Evolutionary conservation across 2,797 vertebrate genomes (phyloP), one percentile per base, ranked within the genome.

Genomic region (Limosa lapponica): DNA sequence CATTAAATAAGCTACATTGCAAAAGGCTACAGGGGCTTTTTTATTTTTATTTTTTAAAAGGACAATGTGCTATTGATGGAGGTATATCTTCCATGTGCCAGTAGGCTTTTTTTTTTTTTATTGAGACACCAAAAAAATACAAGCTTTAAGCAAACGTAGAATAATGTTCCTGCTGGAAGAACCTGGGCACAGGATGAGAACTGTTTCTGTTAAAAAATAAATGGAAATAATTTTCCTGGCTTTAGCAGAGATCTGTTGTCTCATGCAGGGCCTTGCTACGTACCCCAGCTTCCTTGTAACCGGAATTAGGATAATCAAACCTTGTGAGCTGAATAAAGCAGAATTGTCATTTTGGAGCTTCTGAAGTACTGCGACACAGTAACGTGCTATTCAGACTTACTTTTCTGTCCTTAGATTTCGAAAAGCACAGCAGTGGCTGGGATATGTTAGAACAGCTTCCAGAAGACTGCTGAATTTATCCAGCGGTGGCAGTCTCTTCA

Each of bases 361-460:
- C 79, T 89, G 65, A 86, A 89, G 54, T 36, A 52, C 27, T 0
- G 0, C 22, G n/a, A 41, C 54, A 77, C 62, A 87, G 24, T 77
- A 62, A 43, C 1, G 6, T 55, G 46, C 65, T 62, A 7, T 87
- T 85, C 0, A 4, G 43, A 98, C 95, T 98, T 95, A 99, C 98
- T 98, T 98, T 89, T 98, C 96, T 41, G 93, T 95, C 94, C 97
- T 97, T 97, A 98, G 96, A 82, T 97, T 98, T 89, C 95, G 97
- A 93, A 99, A 98, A 39, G 98, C 98, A 70, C 99, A 99, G 96
- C 99, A 99, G 97, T 99, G 99, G 93, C 99, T 99, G 90, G 99
- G 99, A 87, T 99, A 99, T 2, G 99, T 99, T 82, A 99, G 95
- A 28, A 98, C 97, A 55, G 99, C 99, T 49, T 98, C 98, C 93